Conservation (phyloP, 2,888 invertebrate genomes). For the Sinhomidia bicolor region DNA sequence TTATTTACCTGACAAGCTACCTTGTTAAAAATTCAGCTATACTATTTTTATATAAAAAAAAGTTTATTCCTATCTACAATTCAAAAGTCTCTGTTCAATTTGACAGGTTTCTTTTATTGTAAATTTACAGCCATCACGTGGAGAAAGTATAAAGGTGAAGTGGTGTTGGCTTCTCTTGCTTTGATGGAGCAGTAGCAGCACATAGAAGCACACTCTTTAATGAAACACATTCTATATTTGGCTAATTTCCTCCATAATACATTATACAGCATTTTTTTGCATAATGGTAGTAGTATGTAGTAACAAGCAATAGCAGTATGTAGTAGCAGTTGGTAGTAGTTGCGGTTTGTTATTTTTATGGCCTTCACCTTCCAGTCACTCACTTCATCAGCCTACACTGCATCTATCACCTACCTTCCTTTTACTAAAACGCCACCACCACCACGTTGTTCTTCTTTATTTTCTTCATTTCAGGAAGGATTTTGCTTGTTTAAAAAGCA, state of each 20-base stretch:
- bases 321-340: background rate
- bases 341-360: background rate
- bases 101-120: background rate
- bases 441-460: background rate
- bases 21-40: background rate
- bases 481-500: constrained; percentile 70
- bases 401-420: background rate
- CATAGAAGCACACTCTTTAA: background rate
- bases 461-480: constrained; percentile 62
- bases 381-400: background rate
- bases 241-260: background rate
- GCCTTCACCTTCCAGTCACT: background rate
- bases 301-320: background rate
- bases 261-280: too few relatives aligned
- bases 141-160: background rate
- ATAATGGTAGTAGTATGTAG: background rate
- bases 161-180: background rate
- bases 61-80: background rate
- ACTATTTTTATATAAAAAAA: background rate
- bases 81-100: constrained; percentile 1
- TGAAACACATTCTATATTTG: background rate
- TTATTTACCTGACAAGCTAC: background rate
- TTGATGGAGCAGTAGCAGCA: too few relatives aligned
- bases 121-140: background rate
- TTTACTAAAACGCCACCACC: too few relatives aligned